Evolutionary conservation across 2,797 vertebrate species (phyloP).

Genomic region (Poeciliopsis paucimaculata): DNA sequence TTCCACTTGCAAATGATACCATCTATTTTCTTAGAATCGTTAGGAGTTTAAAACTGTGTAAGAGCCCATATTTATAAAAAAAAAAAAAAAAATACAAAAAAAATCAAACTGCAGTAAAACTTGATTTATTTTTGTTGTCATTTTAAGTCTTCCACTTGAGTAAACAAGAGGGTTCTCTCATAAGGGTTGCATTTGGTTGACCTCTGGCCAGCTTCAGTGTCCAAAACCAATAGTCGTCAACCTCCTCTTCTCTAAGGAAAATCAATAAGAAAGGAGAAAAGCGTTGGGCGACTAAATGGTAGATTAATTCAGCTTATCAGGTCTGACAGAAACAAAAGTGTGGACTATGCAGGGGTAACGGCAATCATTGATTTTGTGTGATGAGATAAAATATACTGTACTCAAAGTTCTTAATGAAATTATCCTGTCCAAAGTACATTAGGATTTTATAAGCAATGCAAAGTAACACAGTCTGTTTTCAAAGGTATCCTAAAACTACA

Average conservation of each 20-base stretch:
- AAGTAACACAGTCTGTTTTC: constrained; percentile 11
- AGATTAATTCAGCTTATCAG: constrained; percentile 37
- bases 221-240: constrained; percentile 62
- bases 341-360: constrained; percentile 24
- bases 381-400: constrained; percentile 1
- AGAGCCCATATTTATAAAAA: background rate
- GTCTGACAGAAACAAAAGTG: constrained; percentile 25
- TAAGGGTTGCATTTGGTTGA: constrained; percentile 56
- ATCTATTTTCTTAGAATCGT: constrained; percentile 3
- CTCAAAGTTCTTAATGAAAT: background rate
- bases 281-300: constrained; percentile 19
- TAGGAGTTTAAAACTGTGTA: background rate
- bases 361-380: background rate
- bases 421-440: background rate
- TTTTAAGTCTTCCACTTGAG: constrained; percentile 28
- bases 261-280: constrained; percentile 51
- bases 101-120: background rate
- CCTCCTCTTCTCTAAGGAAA: background rate
- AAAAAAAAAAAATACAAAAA: too few relatives aligned
- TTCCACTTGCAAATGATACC: constrained; percentile 13
- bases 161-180: constrained; percentile 35
- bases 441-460: background rate
- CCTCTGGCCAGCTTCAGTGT: constrained; percentile 32
- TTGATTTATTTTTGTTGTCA: background rate
- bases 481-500: constrained; percentile 18